phyloP scores from a whole-genome alignment of 2,797 vertebrate genomes.

The Mastacembelus armatus region DNA sequence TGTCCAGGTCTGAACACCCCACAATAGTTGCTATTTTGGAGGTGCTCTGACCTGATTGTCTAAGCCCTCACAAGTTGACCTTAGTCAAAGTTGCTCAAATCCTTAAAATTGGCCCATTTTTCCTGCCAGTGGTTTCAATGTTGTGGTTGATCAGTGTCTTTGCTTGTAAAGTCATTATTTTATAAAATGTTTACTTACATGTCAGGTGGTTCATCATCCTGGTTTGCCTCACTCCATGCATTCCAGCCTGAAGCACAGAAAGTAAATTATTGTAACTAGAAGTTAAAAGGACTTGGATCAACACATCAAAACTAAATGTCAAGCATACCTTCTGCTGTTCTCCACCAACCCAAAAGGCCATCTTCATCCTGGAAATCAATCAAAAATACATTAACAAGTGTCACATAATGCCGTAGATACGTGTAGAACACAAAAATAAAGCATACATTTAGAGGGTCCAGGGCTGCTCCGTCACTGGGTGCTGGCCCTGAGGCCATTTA shows the following conservation, averaged over 20 bases:
- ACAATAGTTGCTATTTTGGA: too few species aligned
- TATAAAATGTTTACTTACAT: conserved; percentile 64
- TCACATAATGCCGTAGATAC: background rate
- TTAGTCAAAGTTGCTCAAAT: too few species aligned
- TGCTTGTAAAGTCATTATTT: background rate
- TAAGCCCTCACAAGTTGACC: too few species aligned
- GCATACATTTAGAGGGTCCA: conserved; percentile 72
- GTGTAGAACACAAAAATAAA: background rate
- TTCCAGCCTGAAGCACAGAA: conserved; percentile 74
- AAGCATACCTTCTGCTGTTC: conserved; percentile 60
- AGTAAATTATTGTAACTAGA: background rate
- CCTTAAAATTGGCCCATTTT: too few species aligned
- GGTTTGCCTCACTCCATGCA: conserved; percentile 76
- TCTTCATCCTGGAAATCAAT: conserved; percentile 65
- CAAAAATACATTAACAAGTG: background rate
- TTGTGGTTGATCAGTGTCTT: too few species aligned
- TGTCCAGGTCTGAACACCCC: too few species aligned
- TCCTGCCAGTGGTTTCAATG: too few species aligned
- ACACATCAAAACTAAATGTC: background rate
- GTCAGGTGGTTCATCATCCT: conserved; percentile 71
- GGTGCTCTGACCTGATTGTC: too few species aligned
- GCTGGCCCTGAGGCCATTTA: conserved; percentile 55
- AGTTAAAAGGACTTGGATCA: background rate
- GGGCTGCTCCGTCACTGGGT: conserved; percentile 33
- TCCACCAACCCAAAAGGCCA: conserved; percentile 73